A percentile compares a stretch with the other conserved stretches of the same genome.
These are phyloP conservation scores for Drosophila putrida DNA, from an alignment of 2,888 invertebrate genomes.

Conservation along the genomic window DNA sequence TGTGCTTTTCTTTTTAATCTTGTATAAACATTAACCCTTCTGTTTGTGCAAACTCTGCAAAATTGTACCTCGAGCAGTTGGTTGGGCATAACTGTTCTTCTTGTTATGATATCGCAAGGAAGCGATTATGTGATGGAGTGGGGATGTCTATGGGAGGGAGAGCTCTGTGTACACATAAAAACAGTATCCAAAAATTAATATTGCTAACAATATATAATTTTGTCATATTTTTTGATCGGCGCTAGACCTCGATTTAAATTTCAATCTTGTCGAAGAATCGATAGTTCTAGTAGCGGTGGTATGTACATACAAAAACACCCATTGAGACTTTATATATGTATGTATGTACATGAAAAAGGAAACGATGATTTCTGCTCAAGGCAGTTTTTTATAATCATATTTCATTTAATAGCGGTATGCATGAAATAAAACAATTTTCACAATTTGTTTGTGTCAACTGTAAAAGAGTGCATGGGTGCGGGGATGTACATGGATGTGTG, in stretches of 20 bases:
- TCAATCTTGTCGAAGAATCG: too few relatives aligned
- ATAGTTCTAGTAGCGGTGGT: too few relatives aligned
- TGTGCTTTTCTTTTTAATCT: neutral
- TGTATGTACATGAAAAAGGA: neutral
- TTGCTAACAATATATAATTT: too few relatives aligned
- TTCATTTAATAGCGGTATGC: constrained; percentile 14
- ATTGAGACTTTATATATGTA: neutral
- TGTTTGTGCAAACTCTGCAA: constrained; percentile 1
- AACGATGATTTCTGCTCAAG: constrained; percentile 14
- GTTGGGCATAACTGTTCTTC: neutral
- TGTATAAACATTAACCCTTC: neutral
- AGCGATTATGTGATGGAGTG: neutral
- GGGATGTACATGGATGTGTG: neutral
- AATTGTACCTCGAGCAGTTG: neutral
- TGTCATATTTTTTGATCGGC: too few relatives aligned
- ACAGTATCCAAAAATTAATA: constrained; percentile 1
- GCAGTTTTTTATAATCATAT: constrained; percentile 14
- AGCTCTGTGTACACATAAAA: neutral
- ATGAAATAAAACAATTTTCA: constrained; percentile 3
- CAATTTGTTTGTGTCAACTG: neutral
- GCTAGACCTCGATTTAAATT: too few relatives aligned
- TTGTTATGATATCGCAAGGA: neutral
- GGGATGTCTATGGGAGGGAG: neutral
- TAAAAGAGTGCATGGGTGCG: neutral
- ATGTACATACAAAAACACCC: constrained; percentile 38